Conservation (phyloP, 1,140 invertebrate genomes). For the Polypedilum vanderplanki region DNA sequence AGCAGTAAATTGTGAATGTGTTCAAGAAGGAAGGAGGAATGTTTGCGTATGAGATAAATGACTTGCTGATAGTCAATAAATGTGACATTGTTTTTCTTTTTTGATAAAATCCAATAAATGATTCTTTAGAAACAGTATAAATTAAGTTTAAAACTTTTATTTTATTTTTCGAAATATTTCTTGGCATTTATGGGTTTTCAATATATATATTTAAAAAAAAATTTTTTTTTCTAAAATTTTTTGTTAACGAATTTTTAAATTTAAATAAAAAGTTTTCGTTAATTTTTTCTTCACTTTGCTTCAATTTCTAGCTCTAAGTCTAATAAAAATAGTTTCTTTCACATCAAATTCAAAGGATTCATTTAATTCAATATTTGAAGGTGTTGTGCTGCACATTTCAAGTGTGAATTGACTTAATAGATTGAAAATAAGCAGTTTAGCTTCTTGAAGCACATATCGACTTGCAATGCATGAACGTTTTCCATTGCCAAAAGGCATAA, state of each 20-base stretch:
- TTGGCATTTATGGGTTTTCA: too few species aligned
- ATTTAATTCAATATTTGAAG: background rate
- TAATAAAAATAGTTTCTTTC: background rate
- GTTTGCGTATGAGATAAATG: background rate
- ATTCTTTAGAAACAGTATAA: too few species aligned
- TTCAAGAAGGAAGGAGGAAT: background rate
- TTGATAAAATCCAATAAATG: too few species aligned
- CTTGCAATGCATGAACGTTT: slow-evolving; percentile 46
- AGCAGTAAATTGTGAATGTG: too few species aligned
- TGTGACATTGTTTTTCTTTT: background rate
- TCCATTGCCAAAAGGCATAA: slow-evolving; percentile 44
- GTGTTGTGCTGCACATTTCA: background rate
- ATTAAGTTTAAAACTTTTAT: too few species aligned
- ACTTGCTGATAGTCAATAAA: background rate
- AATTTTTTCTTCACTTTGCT: background rate
- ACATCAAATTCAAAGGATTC: background rate
- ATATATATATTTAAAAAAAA: too few species aligned
- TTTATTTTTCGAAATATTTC: too few species aligned
- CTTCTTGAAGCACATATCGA: background rate
- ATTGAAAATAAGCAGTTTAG: background rate
- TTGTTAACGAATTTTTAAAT: background rate
- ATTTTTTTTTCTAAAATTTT: too few species aligned
- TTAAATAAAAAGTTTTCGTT: too few species aligned
- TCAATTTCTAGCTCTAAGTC: slow-evolving; percentile 16
- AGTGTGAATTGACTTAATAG: background rate